Base-by-base conservation (phyloP, 2,113 vertebrate genomes). In the Bothrops jararaca region DNA sequence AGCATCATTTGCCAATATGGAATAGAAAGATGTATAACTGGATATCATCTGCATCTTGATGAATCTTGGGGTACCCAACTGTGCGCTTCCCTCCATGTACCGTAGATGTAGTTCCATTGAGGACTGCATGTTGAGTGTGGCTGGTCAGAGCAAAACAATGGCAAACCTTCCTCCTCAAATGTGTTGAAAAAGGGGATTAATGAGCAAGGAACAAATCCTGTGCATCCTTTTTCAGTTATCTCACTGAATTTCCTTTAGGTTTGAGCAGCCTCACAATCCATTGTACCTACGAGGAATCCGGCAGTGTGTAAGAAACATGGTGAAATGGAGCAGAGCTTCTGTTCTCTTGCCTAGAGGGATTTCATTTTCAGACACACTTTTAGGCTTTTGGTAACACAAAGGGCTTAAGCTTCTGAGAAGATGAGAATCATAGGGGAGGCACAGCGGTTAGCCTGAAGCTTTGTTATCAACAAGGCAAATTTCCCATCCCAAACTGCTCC, bases 331-430 rank as follows among this genome's bases (percentile, higher is more conserved):
- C 45, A 50, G 23, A 60, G 89, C 57, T 20, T 64, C 88, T 87
- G 69, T 88, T 94, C 92, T 95, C 54, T 60, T 91, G 86, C 69
- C 0, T 86, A 94, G 93, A 52, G 88, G 92, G 95, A 54, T 93
- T 94, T 91, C 53, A 89, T 74, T 80, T 80, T 80, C 74, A 80
- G 64, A 20, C 3, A 80, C 18, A 80, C 74, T 80, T 80, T 80
- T 80, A 80, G 18, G 74, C 18, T 80, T 80, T 42, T 1, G 1
- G 34, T 22, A 80, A 39, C 74, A 42, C 74, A 80, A 22, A 80
- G 74, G 74, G 74, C 8, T 80, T 22, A 42, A 0, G 34, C 22
- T 42, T 80, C 74, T 42, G 74, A 80, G 74, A 22, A 42, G 34
- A 42, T 20, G 34, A 80, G 18, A 42, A 42, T 80, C 74, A 42